Base-by-base conservation (phyloP, 2,113 vertebrate genomes). In the Salvelinus alpinus region DNA sequence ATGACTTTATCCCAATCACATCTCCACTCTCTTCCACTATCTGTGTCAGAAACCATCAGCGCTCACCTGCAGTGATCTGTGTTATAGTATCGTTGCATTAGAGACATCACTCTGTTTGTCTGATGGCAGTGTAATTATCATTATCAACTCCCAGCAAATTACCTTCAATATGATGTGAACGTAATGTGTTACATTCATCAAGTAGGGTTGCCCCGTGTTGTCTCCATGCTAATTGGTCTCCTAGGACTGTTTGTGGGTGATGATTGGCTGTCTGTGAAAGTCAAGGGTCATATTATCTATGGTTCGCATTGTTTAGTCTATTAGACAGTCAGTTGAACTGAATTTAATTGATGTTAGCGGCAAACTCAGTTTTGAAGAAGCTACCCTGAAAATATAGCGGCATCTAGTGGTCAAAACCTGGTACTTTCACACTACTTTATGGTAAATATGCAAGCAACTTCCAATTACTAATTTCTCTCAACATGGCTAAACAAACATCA, bases 321-420 rank as follows among this genome's bases (percentile, higher is more conserved):
- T 89, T 88, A 86, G 78, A 73, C 71, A 77, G 72, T 83, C 83
- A 86, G 89, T 90, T 84, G 86, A 86, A 89, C 88, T 82, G 48
- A 44, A 44, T 11, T 44, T 2, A 89, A 91, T 82, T 88, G 88
- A 83, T 80, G 80, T 18, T 54, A 5, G 51, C 4, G 0, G 5
- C 51, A 54, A 44, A 44, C 9, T 9, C 38, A 44, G 9, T 44
- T 9, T 44, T 44, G 38, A 2, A 0, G 38, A 11, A 9, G 8
- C 2, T 5, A 18, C 3, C 16, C 48, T 54, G 48, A 18, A 44
- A 11, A 44, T 44, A 44, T 44, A 44, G 34, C 7, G 34, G 34
- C 2, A 44, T 44, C 38, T 44, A 44, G 38, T 44, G 38, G 8
- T 44, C 38, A 44, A 44, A 44, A 44, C 38, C 48, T 1, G 48